Evolutionary conservation across 2,113 vertebrate genomes (phyloP), one percentile per base, ranked within the genome.

Genomic region (Nymphicus hollandicus): DNA sequence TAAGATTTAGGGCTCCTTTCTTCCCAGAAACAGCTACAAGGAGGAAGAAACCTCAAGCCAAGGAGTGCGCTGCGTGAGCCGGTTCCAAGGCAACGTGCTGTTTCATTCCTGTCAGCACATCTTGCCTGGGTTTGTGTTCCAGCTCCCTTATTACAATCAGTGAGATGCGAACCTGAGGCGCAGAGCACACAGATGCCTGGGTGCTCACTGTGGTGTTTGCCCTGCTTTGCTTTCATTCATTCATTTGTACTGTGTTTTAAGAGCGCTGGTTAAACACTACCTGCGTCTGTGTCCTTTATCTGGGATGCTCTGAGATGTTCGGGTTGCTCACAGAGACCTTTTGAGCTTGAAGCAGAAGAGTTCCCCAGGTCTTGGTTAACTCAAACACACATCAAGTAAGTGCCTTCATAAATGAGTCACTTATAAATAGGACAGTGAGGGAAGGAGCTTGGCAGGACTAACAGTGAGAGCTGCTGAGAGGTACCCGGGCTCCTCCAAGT

Each of bases 201-300:
- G 9, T 23, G 56, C 56, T 58, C 56, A 14, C 56, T 23, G 33
- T 23, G 6, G 20, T 58, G 56, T 23, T 58, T n/a, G 56, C 55
- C n/a, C 20, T 23, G 20, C 55, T 58, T 58, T 58, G 55, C 33
- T 58, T 15, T 24, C 24, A 8, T n/a, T 33, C 33, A 17, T 39
- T 52, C 29, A 2, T 17, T 65, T 53, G 11, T 70, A 35, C 20
- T 6, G 7, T 10, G 60, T 43, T 68, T 33, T 12, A 68, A 43
- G 50, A 50, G n/a, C 2, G 31, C 50, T n/a, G 68, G 22, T 61
- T 3, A 29, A 79, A 61, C 12, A 1, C 16, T 23, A 1, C 3
- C 0, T 8, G 44, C 18, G 1, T 19, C 37, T 20, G 0, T 14
- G 33, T 44, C 72, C 61, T 33, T 31, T 46, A 6, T 8, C n/a